phyloP scores from a whole-genome alignment of 2,113 vertebrate species.

The Zapus hudsonius region DNA sequence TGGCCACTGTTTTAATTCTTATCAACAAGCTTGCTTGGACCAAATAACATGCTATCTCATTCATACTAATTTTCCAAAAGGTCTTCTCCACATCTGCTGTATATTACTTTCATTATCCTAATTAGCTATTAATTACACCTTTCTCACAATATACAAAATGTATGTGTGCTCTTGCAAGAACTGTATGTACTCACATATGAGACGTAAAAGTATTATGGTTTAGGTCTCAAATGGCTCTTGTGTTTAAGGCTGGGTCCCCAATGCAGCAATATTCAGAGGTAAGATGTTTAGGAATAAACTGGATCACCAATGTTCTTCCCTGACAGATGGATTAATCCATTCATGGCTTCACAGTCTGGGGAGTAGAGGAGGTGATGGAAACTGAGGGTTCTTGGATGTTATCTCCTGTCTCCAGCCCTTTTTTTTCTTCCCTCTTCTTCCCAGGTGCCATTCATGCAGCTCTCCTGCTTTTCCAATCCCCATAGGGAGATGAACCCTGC shows the following conservation, averaged over 20 bases:
- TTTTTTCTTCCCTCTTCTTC: background rate
- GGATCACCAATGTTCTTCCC: background rate
- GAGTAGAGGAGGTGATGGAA: background rate
- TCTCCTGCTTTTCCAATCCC: background rate
- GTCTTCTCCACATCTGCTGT: conserved; percentile 87
- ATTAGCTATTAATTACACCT: conserved; percentile 89
- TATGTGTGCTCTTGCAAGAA: conserved; percentile 77
- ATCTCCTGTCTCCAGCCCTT: background rate
- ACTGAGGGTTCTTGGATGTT: background rate
- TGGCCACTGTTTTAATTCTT: conserved; percentile 83
- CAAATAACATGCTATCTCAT: conserved; percentile 84
- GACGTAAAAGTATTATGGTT: background rate
- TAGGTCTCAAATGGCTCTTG: background rate
- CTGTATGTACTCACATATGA: conserved; percentile 82
- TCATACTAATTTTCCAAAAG: conserved; percentile 84
- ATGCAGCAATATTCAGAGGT: background rate
- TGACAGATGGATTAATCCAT: background rate
- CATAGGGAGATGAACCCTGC: background rate
- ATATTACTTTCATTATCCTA: conserved; percentile 86
- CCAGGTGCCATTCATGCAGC: background rate
- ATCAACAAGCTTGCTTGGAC: conserved; percentile 80
- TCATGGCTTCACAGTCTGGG: too few relatives aligned
- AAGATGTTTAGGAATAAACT: background rate
- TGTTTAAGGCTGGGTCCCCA: background rate
- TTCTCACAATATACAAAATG: conserved; percentile 83